Conservation (phyloP, 2,888 invertebrate species). For the Mythimna albipuncta region DNA sequence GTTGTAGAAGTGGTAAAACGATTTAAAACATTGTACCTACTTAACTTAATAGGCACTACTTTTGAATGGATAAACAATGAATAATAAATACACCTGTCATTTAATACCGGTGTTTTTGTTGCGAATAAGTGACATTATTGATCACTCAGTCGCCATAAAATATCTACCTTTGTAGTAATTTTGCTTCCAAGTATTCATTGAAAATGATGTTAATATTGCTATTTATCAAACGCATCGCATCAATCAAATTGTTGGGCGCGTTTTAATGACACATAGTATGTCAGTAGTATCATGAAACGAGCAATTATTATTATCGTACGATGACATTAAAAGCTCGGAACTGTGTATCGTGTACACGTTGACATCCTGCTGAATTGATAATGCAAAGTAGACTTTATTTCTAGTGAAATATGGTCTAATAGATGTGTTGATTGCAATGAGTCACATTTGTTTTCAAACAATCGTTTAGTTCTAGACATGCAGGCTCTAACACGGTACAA, state of each 20-base stretch:
- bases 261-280: constrained; percentile 57
- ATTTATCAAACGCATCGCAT: constrained; percentile 43
- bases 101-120: background rate
- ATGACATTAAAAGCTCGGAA: constrained; percentile 68
- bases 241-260: constrained; percentile 35
- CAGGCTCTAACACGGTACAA: constrained; percentile 43
- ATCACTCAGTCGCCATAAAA: constrained; percentile 19
- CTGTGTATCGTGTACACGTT: constrained; percentile 39
- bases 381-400: constrained; percentile 32
- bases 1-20: background rate
- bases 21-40: constrained; percentile 4
- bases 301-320: constrained; percentile 68
- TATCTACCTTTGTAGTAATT: background rate
- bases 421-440: constrained; percentile 44
- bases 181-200: constrained; percentile 28
- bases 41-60: background rate
- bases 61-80: constrained; percentile 18
- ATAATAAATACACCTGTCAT: constrained; percentile 3
- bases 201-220: constrained; percentile 19
- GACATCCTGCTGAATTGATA: constrained; percentile 60
- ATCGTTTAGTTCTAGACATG: constrained; percentile 59
- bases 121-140: constrained; percentile 7
- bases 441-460: constrained; percentile 64
- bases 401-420: background rate
- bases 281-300: constrained; percentile 59